These are phyloP conservation scores for Oreonectes daqikongensis DNA, from an alignment of 2,797 vertebrate species.

Conservation along the genomic window DNA sequence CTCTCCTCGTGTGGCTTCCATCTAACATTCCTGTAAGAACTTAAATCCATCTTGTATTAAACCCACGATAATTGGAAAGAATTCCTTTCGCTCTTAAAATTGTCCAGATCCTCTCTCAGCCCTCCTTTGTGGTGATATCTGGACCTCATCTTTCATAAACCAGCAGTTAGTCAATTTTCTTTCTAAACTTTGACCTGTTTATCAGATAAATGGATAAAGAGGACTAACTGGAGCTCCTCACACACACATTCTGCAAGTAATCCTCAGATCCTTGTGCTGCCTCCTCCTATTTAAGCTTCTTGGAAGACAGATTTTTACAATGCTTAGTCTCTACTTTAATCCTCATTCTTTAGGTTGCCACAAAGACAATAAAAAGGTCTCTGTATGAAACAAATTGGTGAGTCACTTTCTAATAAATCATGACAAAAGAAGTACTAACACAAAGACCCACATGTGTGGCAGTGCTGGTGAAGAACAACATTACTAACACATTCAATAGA, in stretches of 20 bases:
- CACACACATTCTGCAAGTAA: conserved; percentile 79
- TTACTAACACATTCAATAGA: no score
- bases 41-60: conserved; percentile 35
- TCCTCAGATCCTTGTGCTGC: conserved; percentile 76
- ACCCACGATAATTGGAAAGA: conserved; percentile 10
- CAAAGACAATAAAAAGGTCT: conserved; percentile 38
- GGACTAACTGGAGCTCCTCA: conserved; percentile 78
- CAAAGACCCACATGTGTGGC: neutral
- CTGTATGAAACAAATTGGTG: neutral
- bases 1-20: conserved; percentile 32
- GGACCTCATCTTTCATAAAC: neutral
- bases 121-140: neutral
- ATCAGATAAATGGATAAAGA: conserved; percentile 79
- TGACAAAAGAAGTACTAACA: neutral
- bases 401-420: neutral
- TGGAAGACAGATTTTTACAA: conserved; percentile 63
- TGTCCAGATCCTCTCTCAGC: neutral
- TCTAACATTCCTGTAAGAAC: conserved; percentile 45
- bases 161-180: conserved; percentile 45
- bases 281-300: conserved; percentile 73
- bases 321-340: conserved; percentile 22
- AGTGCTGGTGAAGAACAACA: no score
- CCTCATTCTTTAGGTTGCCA: conserved; percentile 14
- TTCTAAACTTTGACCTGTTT: conserved; percentile 64
- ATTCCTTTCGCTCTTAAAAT: conserved; percentile 22